Evolutionary conservation across 2,888 invertebrate species (phyloP), one percentile per base, ranked within the genome.

Genomic region (Hedychridium roseum): DNA sequence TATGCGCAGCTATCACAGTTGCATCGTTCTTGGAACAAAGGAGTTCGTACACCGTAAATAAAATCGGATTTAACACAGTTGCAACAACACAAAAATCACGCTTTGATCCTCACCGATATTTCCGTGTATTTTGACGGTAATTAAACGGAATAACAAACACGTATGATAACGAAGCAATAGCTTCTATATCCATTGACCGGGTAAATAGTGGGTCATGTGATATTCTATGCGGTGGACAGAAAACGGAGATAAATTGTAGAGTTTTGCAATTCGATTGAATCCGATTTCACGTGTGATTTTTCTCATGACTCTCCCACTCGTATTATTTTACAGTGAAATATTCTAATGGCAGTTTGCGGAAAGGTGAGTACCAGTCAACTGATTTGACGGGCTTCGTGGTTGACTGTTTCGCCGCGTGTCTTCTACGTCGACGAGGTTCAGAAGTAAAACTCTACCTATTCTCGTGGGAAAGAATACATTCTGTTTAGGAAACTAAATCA

Each of bases 261-360:
- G n/a, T n/a, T n/a, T n/a, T n/a, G n/a, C n/a, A n/a, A n/a, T n/a
- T n/a, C n/a, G n/a, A n/a, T n/a, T n/a, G n/a, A n/a, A n/a, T n/a
- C n/a, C n/a, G n/a, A n/a, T n/a, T n/a, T n/a, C n/a, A n/a, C n/a
- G n/a, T n/a, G n/a, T n/a, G n/a, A n/a, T n/a, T n/a, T n/a, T n/a
- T n/a, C n/a, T n/a, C n/a, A n/a, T n/a, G n/a, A n/a, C n/a, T n/a
- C 38, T 15, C 37, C 6, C 37, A 39, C 26, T 43, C 23, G 42
- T 43, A 23, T 45, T 48, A 39, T 43, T 30, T 28, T 30, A 23
- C 45, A 43, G 30, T 28, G 34, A 43, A 54, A 21, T 62, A 57
- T 26, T 42, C 57, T 66, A 66, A 55, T 67, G 68, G 68, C 68
- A 67, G 66, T 67, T 50, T 53, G 54, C 54, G 38, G 50, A 44